Percentiles rank a stretch among this genome's conserved stretches.
Conservation (phyloP, 1,140 invertebrate genomes). For the Druon quercuslanigerum region DNA sequence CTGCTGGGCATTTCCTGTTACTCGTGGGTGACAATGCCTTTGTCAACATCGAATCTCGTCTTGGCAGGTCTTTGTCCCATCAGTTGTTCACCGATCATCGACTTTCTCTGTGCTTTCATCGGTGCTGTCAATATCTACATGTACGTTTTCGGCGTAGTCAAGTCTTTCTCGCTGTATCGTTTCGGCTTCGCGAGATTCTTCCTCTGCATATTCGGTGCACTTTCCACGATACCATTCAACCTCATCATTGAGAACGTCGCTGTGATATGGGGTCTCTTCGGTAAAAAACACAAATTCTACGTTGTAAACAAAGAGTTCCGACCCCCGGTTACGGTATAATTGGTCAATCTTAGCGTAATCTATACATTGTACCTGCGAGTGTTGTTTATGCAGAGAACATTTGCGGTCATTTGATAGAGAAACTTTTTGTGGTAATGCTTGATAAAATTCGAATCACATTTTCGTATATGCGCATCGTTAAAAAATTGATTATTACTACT, state of each 20-base stretch:
- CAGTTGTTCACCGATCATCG: slow-evolving; percentile 87
- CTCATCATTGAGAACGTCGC: slow-evolving; percentile 95
- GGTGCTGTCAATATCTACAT: slow-evolving; percentile 96
- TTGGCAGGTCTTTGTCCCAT: slow-evolving; percentile 91
- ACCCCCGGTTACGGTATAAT: slow-evolving; percentile 77
- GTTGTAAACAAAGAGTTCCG: slow-evolving; percentile 91
- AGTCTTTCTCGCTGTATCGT: slow-evolving; percentile 93
- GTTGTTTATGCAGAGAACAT: not conserved
- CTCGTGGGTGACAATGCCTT: slow-evolving; percentile 95
- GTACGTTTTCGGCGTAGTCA: slow-evolving; percentile 96
- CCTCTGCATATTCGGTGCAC: slow-evolving; percentile 88
- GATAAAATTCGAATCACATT: too few species aligned
- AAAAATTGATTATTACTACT: too few species aligned
- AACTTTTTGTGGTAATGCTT: too few species aligned
- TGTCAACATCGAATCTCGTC: slow-evolving; percentile 92
- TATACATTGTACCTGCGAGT: not conserved
- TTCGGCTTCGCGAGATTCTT: slow-evolving; percentile 88
- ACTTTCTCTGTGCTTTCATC: slow-evolving; percentile 92
- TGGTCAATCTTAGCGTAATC: not conserved
- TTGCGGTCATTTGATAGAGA: not conserved
- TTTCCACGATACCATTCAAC: slow-evolving; percentile 93
- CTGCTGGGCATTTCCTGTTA: slow-evolving; percentile 93
- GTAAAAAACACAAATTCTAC: slow-evolving; percentile 96
- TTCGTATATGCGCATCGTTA: too few species aligned
- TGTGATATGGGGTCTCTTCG: slow-evolving; percentile 93